A percentile compares a stretch with the other conserved stretches of the same genome.
Evolutionary conservation across 2,113 vertebrate genomes (phyloP).

Genomic region (human): GRCh38 chr11:112762501-112763000

Average conservation of each 20-base stretch:
- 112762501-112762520: not conserved
- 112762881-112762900: slow-evolving; percentile 54
- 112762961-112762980: slow-evolving; percentile 60
- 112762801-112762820: not conserved
- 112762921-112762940: slow-evolving; percentile 62
- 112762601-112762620: not conserved
- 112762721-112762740: not conserved
- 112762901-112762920: slow-evolving; percentile 68
- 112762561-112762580: not conserved
- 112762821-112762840: slow-evolving; percentile 62
- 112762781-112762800: not conserved
- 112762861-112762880: slow-evolving; percentile 22
- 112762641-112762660: not conserved
- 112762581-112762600: not conserved
- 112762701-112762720: not conserved
- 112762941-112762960: not conserved
- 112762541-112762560: not conserved
- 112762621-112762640: not conserved
- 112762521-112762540: not conserved
- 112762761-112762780: not conserved
- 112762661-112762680: not conserved
- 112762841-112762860: slow-evolving; percentile 29
- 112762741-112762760: not conserved
- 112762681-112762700: not conserved
- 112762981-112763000: slow-evolving; percentile 79